These are phyloP conservation scores for Lypha dubia DNA, from an alignment of 2,888 invertebrate species.

Conservation along the genomic window DNA sequence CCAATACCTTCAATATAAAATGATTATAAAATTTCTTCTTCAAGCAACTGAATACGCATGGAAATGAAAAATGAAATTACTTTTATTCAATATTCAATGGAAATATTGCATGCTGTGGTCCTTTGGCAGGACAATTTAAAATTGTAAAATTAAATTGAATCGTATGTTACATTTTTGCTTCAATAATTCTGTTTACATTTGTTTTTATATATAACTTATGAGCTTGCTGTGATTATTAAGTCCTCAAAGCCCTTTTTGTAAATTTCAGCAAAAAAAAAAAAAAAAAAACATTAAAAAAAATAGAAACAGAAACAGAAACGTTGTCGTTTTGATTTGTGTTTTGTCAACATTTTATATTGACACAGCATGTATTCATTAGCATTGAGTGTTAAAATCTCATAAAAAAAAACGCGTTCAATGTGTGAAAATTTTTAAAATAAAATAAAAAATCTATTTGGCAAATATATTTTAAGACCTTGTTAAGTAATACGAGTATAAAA, in stretches of 20 bases:
- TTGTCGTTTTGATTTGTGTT: conserved; percentile 78
- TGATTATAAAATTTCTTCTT: conserved; percentile 56
- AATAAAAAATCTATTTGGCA: conserved; percentile 46
- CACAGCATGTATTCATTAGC: conserved; percentile 76
- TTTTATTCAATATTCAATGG: conserved; percentile 19
- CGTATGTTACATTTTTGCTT: conserved; percentile 69
- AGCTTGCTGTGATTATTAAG: conserved; percentile 64
- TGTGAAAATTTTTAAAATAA: conserved; percentile 66
- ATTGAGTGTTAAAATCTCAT: conserved; percentile 65
- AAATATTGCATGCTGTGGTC: conserved; percentile 65
- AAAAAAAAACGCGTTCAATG: conserved; percentile 42
- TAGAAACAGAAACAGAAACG: conserved; percentile 21
- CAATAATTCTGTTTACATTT: conserved; percentile 66
- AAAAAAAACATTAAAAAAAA: conserved; percentile 22
- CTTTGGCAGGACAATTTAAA: conserved; percentile 65
- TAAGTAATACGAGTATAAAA: conserved; percentile 40
- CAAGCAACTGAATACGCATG: conserved; percentile 41
- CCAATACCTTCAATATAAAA: conserved; percentile 27
- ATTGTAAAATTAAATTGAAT: conserved; percentile 69
- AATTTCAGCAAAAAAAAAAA: conserved; percentile 5
- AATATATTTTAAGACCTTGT: conserved; percentile 61
- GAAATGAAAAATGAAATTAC: conserved; percentile 36
- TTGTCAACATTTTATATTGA: conserved; percentile 78
- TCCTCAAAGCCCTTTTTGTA: conserved; percentile 48
- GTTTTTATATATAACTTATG: conserved; percentile 35